phyloP scores from a whole-genome alignment of 2,888 invertebrate species.

The Deroplatys truncata region DNA sequence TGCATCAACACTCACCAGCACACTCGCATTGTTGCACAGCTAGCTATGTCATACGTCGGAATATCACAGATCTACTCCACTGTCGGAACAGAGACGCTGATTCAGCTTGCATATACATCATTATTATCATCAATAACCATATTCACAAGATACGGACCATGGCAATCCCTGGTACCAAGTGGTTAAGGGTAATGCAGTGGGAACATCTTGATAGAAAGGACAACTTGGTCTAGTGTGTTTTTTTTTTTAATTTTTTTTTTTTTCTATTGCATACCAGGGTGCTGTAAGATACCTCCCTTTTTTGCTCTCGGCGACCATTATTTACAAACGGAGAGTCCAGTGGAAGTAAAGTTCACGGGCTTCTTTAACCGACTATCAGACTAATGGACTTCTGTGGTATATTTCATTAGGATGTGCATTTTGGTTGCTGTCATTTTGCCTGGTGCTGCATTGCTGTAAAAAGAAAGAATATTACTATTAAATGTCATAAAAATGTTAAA shows the following conservation, averaged over 20 bases:
- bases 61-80: conserved; percentile 25
- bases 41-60: conserved; percentile 14
- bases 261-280: neutral
- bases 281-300: neutral
- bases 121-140: neutral
- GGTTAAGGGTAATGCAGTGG: neutral
- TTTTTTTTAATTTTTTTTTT: neutral
- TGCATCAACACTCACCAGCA: neutral
- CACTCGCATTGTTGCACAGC: neutral
- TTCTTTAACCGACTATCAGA: conserved; percentile 52
- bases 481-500: neutral
- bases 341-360: neutral
- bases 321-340: conserved; percentile 16
- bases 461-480: conserved; percentile 35
- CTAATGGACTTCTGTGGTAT: conserved; percentile 52
- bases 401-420: conserved; percentile 81
- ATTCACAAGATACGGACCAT: neutral
- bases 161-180: neutral
- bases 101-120: conserved; percentile 12
- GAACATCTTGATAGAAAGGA: neutral
- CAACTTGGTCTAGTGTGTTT: neutral
- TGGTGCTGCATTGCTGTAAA: conserved; percentile 72
- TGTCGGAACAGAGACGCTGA: conserved; percentile 7
- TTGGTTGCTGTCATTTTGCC: conserved; percentile 76
- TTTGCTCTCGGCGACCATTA: conserved; percentile 5